Conservation (phyloP, 2,113 vertebrate species). For the Bos taurus region DNA sequence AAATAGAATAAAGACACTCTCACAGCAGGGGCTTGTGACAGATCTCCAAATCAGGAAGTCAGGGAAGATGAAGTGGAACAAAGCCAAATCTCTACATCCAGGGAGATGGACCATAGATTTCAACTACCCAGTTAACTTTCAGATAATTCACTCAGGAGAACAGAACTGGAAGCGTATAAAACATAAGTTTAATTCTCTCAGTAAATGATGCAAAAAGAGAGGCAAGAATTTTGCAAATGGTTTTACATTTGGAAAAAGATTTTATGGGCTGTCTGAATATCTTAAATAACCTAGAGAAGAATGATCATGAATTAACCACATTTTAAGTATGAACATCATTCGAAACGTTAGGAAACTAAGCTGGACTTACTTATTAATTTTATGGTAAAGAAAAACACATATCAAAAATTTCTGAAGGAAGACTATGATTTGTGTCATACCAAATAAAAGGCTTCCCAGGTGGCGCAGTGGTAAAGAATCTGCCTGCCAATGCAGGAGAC, state of each 20-base stretch:
- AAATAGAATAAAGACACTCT: constrained; percentile 63
- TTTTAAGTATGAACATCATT: background rate
- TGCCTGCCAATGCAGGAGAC: background rate
- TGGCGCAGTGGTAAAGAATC: background rate
- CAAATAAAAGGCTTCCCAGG: background rate
- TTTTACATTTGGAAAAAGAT: constrained; percentile 21
- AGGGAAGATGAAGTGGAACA: constrained; percentile 60
- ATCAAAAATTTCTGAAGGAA: background rate
- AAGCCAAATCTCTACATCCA: constrained; percentile 39
- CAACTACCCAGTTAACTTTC: constrained; percentile 60
- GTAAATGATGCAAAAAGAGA: constrained; percentile 59
- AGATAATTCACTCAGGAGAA: constrained; percentile 62
- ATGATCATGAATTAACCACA: constrained; percentile 10
- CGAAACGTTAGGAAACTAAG: constrained; percentile 11
- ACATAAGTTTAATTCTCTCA: constrained; percentile 48
- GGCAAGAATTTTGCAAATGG: constrained; percentile 51
- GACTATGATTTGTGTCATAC: background rate
- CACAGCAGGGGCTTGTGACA: constrained; percentile 59
- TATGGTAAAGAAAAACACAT: background rate
- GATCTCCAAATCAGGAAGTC: constrained; percentile 67
- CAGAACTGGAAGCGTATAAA: constrained; percentile 53
- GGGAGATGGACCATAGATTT: constrained; percentile 55
- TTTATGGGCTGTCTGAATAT: constrained; percentile 38
- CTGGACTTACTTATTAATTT: background rate
- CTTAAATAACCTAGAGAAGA: constrained; percentile 27